Evolutionary conservation across 2,797 vertebrate species (phyloP).

Genomic region (Babyrousa celebensis): DNA sequence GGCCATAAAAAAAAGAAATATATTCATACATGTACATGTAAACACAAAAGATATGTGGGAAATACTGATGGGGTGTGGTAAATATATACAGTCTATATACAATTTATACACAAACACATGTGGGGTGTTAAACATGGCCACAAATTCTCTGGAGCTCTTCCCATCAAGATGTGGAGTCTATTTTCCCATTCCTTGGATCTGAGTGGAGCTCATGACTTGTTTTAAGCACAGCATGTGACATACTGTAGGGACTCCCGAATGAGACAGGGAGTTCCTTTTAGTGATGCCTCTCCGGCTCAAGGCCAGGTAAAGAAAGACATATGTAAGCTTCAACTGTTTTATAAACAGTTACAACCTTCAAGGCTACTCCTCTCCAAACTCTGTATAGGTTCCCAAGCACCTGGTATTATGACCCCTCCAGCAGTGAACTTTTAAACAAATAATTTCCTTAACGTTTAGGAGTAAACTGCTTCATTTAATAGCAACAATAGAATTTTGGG

Average conservation of each 20-base stretch:
- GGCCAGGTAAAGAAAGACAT: neutral
- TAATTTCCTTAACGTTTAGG: constrained; percentile 16
- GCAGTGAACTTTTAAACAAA: constrained; percentile 45
- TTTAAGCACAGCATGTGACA: neutral
- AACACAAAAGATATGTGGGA: neutral
- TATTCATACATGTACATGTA: neutral
- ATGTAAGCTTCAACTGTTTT: constrained; percentile 30
- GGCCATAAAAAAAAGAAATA: neutral
- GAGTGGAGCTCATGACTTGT: neutral
- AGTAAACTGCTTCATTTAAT: constrained; percentile 64
- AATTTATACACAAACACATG: neutral
- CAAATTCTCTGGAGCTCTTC: constrained; percentile 44
- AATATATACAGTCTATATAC: neutral
- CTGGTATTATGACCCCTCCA: constrained; percentile 25
- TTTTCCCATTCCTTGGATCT: constrained; percentile 7
- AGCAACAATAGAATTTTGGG: constrained; percentile 44
- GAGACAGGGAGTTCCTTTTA: neutral
- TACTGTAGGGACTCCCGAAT: neutral
- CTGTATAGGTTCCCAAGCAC: constrained; percentile 4
- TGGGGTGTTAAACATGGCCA: neutral
- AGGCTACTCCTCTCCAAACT: neutral
- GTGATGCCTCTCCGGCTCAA: neutral
- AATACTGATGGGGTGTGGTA: neutral
- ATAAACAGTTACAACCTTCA: constrained; percentile 48
- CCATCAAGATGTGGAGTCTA: neutral